phyloP scores from a whole-genome alignment of 2,888 invertebrate species.

The Drosophila buzzatii region DNA sequence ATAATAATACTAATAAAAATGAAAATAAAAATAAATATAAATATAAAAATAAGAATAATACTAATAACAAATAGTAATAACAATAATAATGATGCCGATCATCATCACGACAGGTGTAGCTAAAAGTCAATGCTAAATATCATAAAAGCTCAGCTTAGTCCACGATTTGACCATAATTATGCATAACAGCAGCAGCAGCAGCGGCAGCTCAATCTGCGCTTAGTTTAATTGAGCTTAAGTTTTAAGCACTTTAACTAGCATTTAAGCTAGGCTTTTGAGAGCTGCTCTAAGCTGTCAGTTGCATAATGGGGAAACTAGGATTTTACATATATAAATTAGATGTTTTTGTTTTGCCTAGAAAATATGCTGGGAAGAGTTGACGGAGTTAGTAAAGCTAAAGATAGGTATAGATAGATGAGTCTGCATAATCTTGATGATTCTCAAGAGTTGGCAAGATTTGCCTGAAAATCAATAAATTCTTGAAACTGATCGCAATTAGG shows the following conservation, averaged over 20 bases:
- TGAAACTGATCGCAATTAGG: background rate
- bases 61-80: conserved; percentile 5
- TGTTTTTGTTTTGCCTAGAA: background rate
- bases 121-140: conserved; percentile 28
- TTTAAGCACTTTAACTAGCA: conserved; percentile 9
- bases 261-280: background rate
- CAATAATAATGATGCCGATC: conserved; percentile 24
- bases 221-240: conserved; percentile 28
- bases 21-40: background rate
- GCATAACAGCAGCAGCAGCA: conserved; percentile 34
- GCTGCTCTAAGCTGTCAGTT: background rate
- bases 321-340: background rate
- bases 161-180: conserved; percentile 46
- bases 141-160: conserved; percentile 36
- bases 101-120: conserved; percentile 45
- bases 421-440: background rate
- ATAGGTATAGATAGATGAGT: background rate
- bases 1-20: conserved; percentile 1
- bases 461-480: background rate
- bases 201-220: conserved; percentile 23
- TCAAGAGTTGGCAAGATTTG: background rate
- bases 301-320: background rate
- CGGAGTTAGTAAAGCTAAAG: background rate
- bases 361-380: background rate
- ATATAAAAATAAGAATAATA: background rate